These are phyloP conservation scores for Spongilla lacustris DNA, from an alignment of 37 sponge, comb jelly and placozoan genomes.

Conservation along the genomic window DNA sequence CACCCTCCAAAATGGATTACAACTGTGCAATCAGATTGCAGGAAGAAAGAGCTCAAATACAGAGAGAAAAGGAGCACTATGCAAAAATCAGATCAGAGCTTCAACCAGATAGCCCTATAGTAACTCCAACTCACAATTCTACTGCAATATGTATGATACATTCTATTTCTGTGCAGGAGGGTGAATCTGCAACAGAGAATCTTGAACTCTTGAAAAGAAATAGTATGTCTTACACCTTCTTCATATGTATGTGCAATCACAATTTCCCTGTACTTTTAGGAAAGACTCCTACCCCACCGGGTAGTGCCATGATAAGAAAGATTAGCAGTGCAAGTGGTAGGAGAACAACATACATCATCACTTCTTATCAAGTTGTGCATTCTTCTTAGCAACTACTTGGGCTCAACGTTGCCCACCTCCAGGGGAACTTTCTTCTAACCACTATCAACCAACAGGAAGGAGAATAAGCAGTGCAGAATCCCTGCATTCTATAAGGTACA, in stretches of 20 bases:
- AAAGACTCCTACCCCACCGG: not conserved
- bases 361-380: not conserved
- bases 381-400: not conserved
- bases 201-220: not conserved
- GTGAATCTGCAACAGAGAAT: not conserved
- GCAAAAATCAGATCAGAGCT: conserved; percentile 42
- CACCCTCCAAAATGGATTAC: not conserved
- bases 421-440: not conserved
- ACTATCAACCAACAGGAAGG: not conserved
- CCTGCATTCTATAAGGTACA: not conserved
- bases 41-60: conserved; percentile 35
- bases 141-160: not conserved
- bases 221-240: not conserved
- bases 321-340: not conserved
- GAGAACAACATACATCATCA: not conserved
- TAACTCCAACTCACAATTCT: not conserved
- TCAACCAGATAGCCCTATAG: conserved; percentile 24
- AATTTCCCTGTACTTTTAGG: not conserved
- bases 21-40: conserved; percentile 23
- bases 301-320: not conserved
- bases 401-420: not conserved
- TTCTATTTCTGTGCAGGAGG: not conserved
- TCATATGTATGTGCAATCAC: not conserved
- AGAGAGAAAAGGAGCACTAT: conserved; percentile 49
- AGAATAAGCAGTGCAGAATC: not conserved